These are phyloP conservation scores for Lepus townsendii DNA, from an alignment of 2,797 vertebrate species.

Conservation along the genomic window DNA sequence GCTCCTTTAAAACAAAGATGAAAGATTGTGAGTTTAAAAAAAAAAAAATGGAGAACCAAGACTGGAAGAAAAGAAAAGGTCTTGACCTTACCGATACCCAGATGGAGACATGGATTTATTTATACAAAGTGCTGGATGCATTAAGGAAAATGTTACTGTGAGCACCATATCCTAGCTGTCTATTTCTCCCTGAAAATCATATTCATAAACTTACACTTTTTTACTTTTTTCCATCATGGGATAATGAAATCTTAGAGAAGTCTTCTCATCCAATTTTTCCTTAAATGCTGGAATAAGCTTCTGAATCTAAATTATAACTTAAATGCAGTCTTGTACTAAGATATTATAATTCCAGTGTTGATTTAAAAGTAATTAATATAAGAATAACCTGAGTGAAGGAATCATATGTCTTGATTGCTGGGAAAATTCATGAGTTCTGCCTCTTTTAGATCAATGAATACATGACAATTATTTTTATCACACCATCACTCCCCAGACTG, in stretches of 20 bases:
- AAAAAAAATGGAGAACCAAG: neutral
- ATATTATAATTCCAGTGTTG: neutral
- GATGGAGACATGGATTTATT: neutral
- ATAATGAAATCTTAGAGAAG: neutral
- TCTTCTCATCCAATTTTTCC: neutral
- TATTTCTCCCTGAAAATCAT: neutral
- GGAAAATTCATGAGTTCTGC: neutral
- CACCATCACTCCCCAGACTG: neutral
- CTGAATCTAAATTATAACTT: neutral
- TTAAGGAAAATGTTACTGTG: neutral
- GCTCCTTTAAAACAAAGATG: constrained; percentile 12
- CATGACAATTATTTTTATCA: neutral
- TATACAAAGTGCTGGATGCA: neutral
- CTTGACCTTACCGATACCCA: neutral
- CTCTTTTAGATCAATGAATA: neutral
- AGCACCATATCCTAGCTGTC: no score
- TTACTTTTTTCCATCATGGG: neutral
- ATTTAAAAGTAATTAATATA: neutral
- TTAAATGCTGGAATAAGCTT: neutral
- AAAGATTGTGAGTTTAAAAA: constrained; percentile 53
- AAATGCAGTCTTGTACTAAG: neutral
- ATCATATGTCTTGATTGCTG: no score
- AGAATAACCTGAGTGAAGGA: neutral
- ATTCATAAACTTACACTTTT: neutral
- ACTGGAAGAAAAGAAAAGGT: neutral